Evolutionary conservation across 2,888 invertebrate species (phyloP).

Genomic region (Sarcophaga caerulescens): DNA sequence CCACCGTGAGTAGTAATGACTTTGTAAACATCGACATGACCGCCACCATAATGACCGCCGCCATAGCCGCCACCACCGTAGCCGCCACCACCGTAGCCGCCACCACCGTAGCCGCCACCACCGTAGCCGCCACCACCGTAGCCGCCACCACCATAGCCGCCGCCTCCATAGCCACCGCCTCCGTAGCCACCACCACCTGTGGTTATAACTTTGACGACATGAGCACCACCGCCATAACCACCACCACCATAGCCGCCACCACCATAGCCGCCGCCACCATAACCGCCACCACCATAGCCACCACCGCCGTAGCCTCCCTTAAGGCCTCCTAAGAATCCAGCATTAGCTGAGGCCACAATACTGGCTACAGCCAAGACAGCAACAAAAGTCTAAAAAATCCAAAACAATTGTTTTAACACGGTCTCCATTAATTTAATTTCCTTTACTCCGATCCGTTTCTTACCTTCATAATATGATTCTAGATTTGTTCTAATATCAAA

Average conservation of each 20-base stretch:
- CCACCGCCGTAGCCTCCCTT: conserved; percentile 32
- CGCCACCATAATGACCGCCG: conserved; percentile 14
- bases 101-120: not conserved
- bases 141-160: not conserved
- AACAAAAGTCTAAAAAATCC: conserved; percentile 51
- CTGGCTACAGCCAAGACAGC: conserved; percentile 49
- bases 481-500: conserved; percentile 39
- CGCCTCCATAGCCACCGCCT: conserved; percentile 26
- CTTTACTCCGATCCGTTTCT: not conserved
- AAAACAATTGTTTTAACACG: not conserved
- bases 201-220: not conserved
- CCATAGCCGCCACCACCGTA: not conserved
- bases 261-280: not conserved
- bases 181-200: conserved; percentile 2
- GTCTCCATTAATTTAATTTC: not conserved
- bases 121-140: conserved; percentile 9
- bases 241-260: conserved; percentile 10
- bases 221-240: not conserved
- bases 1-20: not conserved
- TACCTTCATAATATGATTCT: conserved; percentile 45
- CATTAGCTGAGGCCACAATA: conserved; percentile 56
- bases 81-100: conserved; percentile 8
- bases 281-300: conserved; percentile 12
- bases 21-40: too few relatives aligned
- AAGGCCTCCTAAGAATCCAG: conserved; percentile 53